Base-by-base conservation (phyloP, 2,888 invertebrate genomes). In the Lepidochrysops patricia region DNA sequence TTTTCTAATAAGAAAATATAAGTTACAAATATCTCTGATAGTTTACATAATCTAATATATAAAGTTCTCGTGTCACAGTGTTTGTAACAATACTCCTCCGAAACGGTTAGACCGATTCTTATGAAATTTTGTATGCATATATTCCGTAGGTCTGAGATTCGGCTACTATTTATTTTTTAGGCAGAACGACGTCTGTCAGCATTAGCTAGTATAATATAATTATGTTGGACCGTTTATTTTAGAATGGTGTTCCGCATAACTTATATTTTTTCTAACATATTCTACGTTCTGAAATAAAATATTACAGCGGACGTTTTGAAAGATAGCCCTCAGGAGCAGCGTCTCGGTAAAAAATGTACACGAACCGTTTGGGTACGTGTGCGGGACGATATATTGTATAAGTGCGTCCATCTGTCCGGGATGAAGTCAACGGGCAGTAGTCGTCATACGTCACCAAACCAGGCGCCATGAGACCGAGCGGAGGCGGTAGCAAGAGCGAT, bases 381-480 rank as follows among this genome's bases (percentile, higher is more conserved):
- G 57, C 49, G 35, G 57, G 60, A 62, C 60, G 60, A 70, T 69
- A 67, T 68, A 65, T 67, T 67, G 34, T 56, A 49, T 57, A 62
- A 67, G 67, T 62, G 66, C 74, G 63, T 61, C 66, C 71, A 82
- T 83, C 69, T 72, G 69, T 83, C 60, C 63, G 61, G 68, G 68
- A 76, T 78, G 72, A 76, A 80, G 75, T 77, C 75, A 68, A 69
- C 65, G 63, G 64, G 57, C 62, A 66, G 66, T 69, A 68, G 26
- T 6, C 49, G 5, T 3, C 43, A 3, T 43, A 43, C 43, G 43
- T 43, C 43, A 43, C 43, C 19, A 9, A 19, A 19, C 3, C 2
- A 2, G 15, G 19, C 19, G 43, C 43, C 43, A 43, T 9, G 7
- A 15, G 19, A 2, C 7, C 7, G 7, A 43, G 43, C 43, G 19